These are phyloP conservation scores for Drosophila hawaiiensis DNA, from an alignment of 2,888 invertebrate species.

Conservation along the genomic window DNA sequence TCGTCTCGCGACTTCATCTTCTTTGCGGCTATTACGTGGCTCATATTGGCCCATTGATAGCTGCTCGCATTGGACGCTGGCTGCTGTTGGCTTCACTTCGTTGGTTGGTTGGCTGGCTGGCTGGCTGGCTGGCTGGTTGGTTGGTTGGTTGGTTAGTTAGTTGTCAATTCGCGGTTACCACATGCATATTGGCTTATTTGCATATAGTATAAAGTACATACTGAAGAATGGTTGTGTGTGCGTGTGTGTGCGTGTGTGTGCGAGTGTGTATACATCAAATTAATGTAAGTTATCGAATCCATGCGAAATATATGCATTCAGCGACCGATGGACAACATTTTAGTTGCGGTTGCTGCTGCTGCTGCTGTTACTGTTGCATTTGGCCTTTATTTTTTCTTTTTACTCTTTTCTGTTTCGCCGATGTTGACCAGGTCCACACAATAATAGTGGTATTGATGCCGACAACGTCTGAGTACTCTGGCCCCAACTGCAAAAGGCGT, in stretches of 20 bases:
- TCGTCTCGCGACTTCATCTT: constrained; percentile 9
- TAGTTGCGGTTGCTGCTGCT: constrained; percentile 69
- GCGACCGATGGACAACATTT: constrained; percentile 54
- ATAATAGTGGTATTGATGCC: constrained; percentile 63
- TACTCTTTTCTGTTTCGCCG: constrained; percentile 6
- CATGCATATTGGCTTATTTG: constrained; percentile 26
- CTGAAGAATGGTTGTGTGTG: constrained; percentile 1
- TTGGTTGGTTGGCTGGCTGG: background rate
- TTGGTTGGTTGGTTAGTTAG: constrained; percentile 51
- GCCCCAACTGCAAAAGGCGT: constrained; percentile 38
- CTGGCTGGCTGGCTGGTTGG: background rate
- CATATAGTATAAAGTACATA: constrained; percentile 4
- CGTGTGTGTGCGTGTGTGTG: constrained; percentile 14
- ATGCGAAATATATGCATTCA: constrained; percentile 65
- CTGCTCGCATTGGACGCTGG: constrained; percentile 42
- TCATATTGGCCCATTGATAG: constrained; percentile 51
- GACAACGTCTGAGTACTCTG: constrained; percentile 20
- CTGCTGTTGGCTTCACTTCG: constrained; percentile 24
- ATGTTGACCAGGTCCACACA: constrained; percentile 75
- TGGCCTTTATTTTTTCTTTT: background rate
- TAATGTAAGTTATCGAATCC: constrained; percentile 79
- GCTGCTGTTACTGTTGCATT: constrained; percentile 50
- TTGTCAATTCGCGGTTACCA: constrained; percentile 57
- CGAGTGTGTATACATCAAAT: constrained; percentile 74
- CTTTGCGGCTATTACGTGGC: constrained; percentile 34